A percentile compares a stretch with the other conserved stretches of the same genome.
These are phyloP conservation scores for Oceanodroma tethys DNA, from an alignment of 2,113 vertebrate species.

Conservation along the genomic window DNA sequence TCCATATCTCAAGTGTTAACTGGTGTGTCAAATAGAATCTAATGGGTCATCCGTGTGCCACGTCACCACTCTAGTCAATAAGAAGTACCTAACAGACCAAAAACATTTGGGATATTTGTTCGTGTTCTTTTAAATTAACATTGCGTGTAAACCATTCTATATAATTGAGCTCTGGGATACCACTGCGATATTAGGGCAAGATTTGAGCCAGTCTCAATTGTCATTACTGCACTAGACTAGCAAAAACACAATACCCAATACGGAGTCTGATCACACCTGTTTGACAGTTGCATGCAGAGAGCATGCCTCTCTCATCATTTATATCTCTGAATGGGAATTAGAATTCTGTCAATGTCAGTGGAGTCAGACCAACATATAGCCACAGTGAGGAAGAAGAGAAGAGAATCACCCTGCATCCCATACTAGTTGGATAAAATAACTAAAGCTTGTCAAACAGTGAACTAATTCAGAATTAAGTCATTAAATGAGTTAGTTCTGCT, in stretches of 20 bases:
- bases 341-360: neutral
- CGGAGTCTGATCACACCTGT: neutral
- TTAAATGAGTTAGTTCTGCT: neutral
- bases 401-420: neutral
- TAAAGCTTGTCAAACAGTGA: neutral
- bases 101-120: neutral
- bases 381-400: neutral
- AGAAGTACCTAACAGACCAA: neutral
- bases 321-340: neutral
- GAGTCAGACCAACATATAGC: neutral
- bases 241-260: neutral
- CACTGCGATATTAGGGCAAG: neutral
- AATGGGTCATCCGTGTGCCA: neutral
- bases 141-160: neutral
- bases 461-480: neutral
- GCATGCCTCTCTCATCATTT: neutral
- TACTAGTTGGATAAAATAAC: neutral
- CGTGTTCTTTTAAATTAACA: neutral
- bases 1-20: neutral
- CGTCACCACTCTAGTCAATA: neutral
- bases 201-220: neutral
- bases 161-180: neutral
- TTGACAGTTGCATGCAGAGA: neutral
- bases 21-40: neutral
- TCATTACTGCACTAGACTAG: neutral